Evolutionary conservation across 2,113 vertebrate genomes (phyloP), one percentile per base, ranked within the genome.

Genomic region (Heliornis fulica): DNA sequence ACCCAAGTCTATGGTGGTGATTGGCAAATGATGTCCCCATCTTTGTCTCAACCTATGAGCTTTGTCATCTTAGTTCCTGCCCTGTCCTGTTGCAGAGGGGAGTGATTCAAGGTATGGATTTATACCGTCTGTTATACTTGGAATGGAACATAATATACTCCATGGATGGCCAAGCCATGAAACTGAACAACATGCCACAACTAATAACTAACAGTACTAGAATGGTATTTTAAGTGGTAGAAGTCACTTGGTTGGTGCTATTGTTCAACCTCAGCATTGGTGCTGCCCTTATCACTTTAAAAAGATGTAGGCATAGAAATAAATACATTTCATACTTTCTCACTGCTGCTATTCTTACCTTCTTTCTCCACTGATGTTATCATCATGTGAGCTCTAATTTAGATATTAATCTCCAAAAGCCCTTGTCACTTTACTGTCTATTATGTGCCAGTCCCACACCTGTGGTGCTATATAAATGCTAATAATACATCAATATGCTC

Each of bases 401-500:
- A 90, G 56, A 51, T 19, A 64, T 45, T 38, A 74, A 71, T 93
- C 41, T 91, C 82, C 75, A 74, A 80, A 93, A 92, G 68, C 32
- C 38, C 63, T 74, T 96, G 94, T 93, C 93, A 94, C 32, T 92
- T 94, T 56, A 20, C 87, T 86, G 79, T 90, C 94, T 96, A 86
- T 96, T 95, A 92, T 81, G 32, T 95, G 90, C 80, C 83, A 93
- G 60, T 87, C 85, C 86, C 80, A 92, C 86, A 95, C 90, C 88
- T 93, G 93, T 82, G 65, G 48, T 94, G 93, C 93, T 92, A 54
- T 87, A 94, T 84, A 93, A 93, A 84, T 76, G 81, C 85, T 92
- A 94, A 93, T 93, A 96, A 96, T 94, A 78, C 63, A 76, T 48
- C 86, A 87, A 83, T 84, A 83, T 85, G 89, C 46, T 94, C 85